A percentile compares a stretch with the other conserved stretches of the same genome.
These are phyloP conservation scores for Tursiops truncatus DNA, from an alignment of 2,113 vertebrate genomes.

Conservation along the genomic window DNA sequence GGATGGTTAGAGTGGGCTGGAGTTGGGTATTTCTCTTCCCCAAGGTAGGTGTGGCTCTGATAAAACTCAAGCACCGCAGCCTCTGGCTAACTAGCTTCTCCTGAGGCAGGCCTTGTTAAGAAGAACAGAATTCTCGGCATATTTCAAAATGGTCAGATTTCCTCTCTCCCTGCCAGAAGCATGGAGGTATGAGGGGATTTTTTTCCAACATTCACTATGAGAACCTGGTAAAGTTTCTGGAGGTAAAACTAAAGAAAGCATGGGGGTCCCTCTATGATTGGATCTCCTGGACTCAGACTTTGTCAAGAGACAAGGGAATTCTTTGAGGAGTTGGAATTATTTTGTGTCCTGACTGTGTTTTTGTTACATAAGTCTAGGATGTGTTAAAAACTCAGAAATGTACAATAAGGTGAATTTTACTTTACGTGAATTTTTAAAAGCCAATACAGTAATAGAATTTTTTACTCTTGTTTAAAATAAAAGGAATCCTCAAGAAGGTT, in stretches of 20 bases:
- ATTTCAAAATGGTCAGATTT: not conserved
- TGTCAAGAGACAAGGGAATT: not conserved
- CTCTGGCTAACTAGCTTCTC: not conserved
- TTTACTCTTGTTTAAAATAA: conserved; percentile 39
- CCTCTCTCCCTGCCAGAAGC: not conserved
- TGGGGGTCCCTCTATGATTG: accelerated
- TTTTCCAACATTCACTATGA: not conserved
- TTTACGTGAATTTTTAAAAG: not conserved
- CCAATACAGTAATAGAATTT: not conserved
- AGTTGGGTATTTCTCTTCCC: not conserved
- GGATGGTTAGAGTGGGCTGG: not conserved
- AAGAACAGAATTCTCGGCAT: not conserved
- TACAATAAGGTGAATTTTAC: not conserved
- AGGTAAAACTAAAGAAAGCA: not conserved
- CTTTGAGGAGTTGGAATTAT: not conserved
- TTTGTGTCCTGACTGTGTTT: not conserved
- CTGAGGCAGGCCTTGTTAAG: not conserved
- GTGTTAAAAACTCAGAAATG: not conserved
- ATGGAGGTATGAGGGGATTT: not conserved
- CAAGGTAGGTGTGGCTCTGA: not conserved
- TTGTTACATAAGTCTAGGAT: not conserved
- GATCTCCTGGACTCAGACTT: not conserved
- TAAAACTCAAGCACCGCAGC: not conserved
- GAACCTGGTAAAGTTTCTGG: not conserved
- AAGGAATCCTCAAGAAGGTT: not conserved